A percentile compares a stretch with the other conserved stretches of the same genome.
Evolutionary conservation across 2,888 invertebrate species (phyloP).

Genomic region (Tetanocera ferruginea): DNA sequence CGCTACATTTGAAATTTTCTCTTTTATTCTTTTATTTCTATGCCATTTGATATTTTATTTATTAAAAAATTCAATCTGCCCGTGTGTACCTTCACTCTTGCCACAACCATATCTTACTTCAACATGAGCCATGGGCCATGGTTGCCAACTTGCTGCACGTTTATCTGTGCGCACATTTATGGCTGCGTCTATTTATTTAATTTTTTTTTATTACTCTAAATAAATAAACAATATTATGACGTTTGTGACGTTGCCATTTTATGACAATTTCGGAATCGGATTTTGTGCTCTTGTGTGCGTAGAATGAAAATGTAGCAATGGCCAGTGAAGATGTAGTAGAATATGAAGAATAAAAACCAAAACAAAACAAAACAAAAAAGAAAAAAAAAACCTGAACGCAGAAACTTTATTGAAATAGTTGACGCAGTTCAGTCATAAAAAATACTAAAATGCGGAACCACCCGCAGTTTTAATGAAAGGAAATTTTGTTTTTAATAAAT

Average conservation of each 20-base stretch:
- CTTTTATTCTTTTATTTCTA: neutral
- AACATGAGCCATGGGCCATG: neutral
- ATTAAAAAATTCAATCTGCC: neutral
- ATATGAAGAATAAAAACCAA: too few relatives aligned
- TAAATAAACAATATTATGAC: slow-evolving; percentile 13
- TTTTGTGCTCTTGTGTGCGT: neutral
- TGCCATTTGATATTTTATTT: slow-evolving; percentile 11
- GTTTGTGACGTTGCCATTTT: neutral
- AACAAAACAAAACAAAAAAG: neutral
- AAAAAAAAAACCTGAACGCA: too few relatives aligned
- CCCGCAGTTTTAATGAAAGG: slow-evolving; percentile 12
- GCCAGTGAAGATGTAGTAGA: neutral
- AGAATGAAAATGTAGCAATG: too few relatives aligned
- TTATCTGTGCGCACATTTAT: neutral
- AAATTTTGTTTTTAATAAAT: neutral
- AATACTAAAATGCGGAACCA: neutral
- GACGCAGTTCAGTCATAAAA: neutral
- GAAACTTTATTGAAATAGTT: too few relatives aligned
- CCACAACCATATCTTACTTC: neutral
- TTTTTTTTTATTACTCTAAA: slow-evolving; percentile 23
- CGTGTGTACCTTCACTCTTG: neutral
- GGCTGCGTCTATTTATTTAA: slow-evolving; percentile 20
- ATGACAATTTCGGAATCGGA: neutral
- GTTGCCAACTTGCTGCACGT: neutral
- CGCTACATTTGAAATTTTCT: neutral